Conservation (phyloP, 2,113 vertebrate species). For the Pangasianodon hypophthalmus region DNA sequence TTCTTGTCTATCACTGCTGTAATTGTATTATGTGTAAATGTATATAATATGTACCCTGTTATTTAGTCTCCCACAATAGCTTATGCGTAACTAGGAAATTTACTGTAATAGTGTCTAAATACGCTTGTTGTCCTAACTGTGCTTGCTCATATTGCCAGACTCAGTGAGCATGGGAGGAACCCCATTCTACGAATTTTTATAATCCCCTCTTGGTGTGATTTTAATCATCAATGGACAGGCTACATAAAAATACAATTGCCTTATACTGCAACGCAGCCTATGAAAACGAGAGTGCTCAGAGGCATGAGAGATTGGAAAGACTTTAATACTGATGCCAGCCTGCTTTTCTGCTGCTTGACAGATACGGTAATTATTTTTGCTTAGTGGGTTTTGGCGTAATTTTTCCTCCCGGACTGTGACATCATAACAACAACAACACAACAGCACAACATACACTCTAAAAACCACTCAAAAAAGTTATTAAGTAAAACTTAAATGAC, state of each 20-base stretch:
- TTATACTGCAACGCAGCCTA: constrained; percentile 1
- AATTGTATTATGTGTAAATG: not conserved
- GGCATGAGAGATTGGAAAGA: not conserved
- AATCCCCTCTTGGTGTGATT: not conserved
- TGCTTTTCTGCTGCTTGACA: not conserved
- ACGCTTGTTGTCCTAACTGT: not conserved
- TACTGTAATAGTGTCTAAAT: not conserved
- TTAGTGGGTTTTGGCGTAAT: not conserved
- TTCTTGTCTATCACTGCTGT: not conserved
- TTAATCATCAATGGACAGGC: not conserved
- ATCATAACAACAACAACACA: not conserved
- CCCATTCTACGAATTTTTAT: not conserved
- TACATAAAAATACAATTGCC: not conserved
- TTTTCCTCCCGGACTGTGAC: not conserved
- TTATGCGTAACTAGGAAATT: not conserved
- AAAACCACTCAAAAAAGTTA: not conserved
- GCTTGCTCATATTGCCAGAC: not conserved
- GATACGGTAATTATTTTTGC: not conserved
- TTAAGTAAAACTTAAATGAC: not conserved
- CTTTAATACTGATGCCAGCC: not conserved
- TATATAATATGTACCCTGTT: not conserved
- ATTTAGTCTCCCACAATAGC: not conserved
- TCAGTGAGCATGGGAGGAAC: not conserved
- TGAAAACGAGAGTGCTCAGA: not conserved
- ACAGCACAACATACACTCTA: not conserved